A percentile compares a stretch with the other conserved stretches of the same genome.
phyloP scores from a whole-genome alignment of 2,888 invertebrate species.

The Conomelus anceps region DNA sequence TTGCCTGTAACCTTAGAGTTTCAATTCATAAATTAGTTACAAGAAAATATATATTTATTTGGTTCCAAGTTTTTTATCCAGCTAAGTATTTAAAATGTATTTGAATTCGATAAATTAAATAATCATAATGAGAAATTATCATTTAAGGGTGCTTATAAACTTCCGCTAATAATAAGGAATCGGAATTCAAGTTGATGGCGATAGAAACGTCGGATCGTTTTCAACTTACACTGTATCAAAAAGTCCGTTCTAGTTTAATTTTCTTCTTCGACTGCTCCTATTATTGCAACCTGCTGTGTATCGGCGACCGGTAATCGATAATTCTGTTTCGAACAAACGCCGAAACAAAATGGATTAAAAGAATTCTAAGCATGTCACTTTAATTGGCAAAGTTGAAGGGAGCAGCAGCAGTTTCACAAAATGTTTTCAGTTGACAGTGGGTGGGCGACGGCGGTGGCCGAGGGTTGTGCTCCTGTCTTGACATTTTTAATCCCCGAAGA shows the following conservation, averaged over 20 bases:
- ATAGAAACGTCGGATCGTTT: no score
- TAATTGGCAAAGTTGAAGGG: constrained; percentile 26
- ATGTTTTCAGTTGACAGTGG: constrained; percentile 17
- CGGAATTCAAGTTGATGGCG: no score
- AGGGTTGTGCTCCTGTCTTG: neutral
- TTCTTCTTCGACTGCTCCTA: neutral
- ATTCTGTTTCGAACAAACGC: constrained; percentile 17
- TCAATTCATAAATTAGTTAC: no score
- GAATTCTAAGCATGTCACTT: constrained; percentile 24
- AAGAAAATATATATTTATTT: no score
- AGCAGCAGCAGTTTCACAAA: constrained; percentile 14
- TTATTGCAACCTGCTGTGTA: neutral
- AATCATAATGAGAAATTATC: no score
- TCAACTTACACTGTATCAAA: no score
- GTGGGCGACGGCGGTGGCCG: neutral
- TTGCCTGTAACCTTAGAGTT: no score
- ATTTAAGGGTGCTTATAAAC: no score
- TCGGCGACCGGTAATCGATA: neutral
- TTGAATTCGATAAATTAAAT: no score
- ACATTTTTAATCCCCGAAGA: constrained; percentile 10
- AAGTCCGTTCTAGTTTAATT: neutral
- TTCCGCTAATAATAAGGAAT: no score
- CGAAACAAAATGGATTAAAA: constrained; percentile 25
- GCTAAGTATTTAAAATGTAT: no score
- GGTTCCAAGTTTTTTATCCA: no score